Evolutionary conservation across 2,113 vertebrate genomes (phyloP).

Genomic region (Oostethus manadensis): DNA sequence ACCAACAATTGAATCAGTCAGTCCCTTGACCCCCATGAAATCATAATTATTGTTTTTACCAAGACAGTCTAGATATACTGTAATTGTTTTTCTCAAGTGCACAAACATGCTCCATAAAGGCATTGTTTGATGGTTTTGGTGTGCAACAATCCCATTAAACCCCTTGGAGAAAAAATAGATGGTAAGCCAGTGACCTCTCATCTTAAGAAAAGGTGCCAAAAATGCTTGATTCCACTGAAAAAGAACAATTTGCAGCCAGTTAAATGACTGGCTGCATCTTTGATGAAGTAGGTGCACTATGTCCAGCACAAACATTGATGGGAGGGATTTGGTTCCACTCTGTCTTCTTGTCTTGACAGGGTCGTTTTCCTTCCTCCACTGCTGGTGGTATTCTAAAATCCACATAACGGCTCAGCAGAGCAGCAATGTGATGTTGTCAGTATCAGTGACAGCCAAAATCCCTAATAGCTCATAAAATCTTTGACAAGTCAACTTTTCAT

Average conservation of each 20-base stretch:
- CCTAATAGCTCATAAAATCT: constrained; percentile 44
- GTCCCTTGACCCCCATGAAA: neutral
- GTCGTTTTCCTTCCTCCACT: constrained; percentile 52
- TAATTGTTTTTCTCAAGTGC: no score
- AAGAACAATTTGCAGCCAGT: constrained; percentile 35
- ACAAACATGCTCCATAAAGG: no score
- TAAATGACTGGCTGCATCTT: constrained; percentile 17
- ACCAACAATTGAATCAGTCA: neutral
- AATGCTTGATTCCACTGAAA: constrained; percentile 10
- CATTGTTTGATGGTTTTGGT: no score
- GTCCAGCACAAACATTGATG: constrained; percentile 49
- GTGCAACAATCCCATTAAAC: neutral
- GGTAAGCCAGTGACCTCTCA: neutral
- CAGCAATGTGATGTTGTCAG: constrained; percentile 36
- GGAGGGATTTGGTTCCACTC: constrained; percentile 31
- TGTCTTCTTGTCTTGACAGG: constrained; percentile 48
- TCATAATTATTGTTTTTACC: no score
- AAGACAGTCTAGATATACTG: no score
- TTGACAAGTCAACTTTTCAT: constrained; percentile 40
- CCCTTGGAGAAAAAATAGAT: neutral
- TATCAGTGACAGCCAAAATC: constrained; percentile 31
- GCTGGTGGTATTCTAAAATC: constrained; percentile 52
- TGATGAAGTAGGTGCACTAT: constrained; percentile 43
- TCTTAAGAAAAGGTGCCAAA: no score
- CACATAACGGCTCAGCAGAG: constrained; percentile 28